phyloP scores from a whole-genome alignment of 2,797 vertebrate genomes.

The Myripristis murdjan region DNA sequence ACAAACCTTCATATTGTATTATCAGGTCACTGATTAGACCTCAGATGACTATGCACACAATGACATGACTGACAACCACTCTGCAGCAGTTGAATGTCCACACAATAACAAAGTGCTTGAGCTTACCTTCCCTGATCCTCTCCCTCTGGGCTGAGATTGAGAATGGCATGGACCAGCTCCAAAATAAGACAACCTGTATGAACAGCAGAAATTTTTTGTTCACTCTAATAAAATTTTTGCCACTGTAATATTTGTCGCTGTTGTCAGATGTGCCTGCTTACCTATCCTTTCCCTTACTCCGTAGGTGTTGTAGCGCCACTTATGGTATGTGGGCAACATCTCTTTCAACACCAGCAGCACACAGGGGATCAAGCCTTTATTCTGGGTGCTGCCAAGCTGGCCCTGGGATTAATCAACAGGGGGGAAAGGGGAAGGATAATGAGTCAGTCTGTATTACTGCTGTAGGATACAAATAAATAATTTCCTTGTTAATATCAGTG shows the following conservation, averaged over 20 bases:
- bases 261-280: conserved; percentile 65
- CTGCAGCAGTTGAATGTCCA: not conserved
- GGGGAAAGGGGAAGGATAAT: not conserved
- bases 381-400: conserved; percentile 96
- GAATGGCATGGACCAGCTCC: conserved; percentile 96
- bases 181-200: conserved; percentile 93
- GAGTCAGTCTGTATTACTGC: not conserved
- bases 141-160: conserved; percentile 94
- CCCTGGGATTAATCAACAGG: conserved; percentile 82
- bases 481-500: too few relatives aligned
- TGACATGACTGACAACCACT: not conserved
- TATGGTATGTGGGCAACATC: conserved; percentile 98
- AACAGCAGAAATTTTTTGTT: not conserved
- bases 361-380: conserved; percentile 95
- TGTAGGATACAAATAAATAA: not conserved
- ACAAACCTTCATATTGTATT: too few relatives aligned
- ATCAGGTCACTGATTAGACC: not conserved
- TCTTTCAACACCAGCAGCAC: conserved; percentile 97
- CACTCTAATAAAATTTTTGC: too few relatives aligned
- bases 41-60: not conserved
- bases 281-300: conserved; percentile 95
- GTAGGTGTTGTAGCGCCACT: conserved; percentile 96
- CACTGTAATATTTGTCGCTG: not conserved
- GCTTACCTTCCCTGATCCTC: conserved; percentile 91
- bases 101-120: not conserved